phyloP scores from a whole-genome alignment of 2,113 vertebrate species.

The Phalacrocorax carbo region DNA sequence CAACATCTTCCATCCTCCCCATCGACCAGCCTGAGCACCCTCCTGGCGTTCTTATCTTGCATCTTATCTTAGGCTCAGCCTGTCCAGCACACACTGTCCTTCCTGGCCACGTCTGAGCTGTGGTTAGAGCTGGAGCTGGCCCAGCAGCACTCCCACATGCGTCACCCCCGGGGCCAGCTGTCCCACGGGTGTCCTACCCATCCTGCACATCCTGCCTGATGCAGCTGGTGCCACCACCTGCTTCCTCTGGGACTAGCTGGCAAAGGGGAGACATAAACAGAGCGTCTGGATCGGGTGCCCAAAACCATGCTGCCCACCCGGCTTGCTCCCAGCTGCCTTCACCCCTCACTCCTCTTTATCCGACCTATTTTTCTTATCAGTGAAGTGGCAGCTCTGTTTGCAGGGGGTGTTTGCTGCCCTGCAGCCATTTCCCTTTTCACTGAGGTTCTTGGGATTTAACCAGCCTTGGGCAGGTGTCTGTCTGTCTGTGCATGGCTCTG shows the following conservation, averaged over 20 bases:
- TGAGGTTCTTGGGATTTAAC: background rate
- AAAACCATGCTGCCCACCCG: accelerated
- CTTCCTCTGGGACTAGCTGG: too few species aligned
- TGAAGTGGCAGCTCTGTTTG: background rate
- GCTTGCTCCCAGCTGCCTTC: background rate
- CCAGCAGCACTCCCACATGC: accelerated
- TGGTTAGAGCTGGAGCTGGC: background rate
- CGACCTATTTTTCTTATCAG: accelerated
- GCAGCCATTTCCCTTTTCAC: background rate
- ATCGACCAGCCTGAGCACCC: background rate
- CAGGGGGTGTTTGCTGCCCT: background rate
- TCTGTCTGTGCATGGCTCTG: accelerated
- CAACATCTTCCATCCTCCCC: background rate
- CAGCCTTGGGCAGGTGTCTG: background rate
- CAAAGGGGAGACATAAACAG: background rate
- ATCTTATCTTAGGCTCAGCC: background rate
- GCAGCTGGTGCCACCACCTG: accelerated
- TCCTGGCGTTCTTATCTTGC: accelerated
- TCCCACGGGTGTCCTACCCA: background rate
- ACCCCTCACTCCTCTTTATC: background rate
- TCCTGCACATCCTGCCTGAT: background rate
- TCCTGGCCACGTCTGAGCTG: accelerated
- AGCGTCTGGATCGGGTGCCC: accelerated
- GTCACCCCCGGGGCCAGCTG: background rate
- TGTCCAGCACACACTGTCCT: background rate